Conservation (phyloP, 1,140 invertebrate species). For the Bombus huntii region DNA sequence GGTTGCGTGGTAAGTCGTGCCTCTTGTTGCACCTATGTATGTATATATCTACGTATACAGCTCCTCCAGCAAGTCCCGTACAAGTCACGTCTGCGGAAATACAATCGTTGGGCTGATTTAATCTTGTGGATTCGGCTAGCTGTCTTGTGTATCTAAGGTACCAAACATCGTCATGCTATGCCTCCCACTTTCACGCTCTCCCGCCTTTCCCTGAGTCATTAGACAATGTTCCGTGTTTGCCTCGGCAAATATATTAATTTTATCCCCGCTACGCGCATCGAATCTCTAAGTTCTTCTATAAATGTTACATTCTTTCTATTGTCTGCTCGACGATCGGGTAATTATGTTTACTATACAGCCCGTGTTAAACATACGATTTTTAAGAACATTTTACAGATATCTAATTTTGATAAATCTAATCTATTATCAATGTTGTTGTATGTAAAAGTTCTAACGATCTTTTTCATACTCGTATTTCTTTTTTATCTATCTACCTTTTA, state of each 20-base stretch:
- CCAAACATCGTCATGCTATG: slow-evolving; percentile 55
- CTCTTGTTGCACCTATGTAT: slow-evolving; percentile 47
- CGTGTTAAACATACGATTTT: no score
- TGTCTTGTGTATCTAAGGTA: slow-evolving; percentile 54
- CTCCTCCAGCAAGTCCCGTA: slow-evolving; percentile 55
- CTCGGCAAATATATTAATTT: slow-evolving; percentile 18
- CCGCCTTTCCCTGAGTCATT: slow-evolving; percentile 11
- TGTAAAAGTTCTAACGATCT: no score
- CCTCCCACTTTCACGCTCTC: slow-evolving; percentile 2
- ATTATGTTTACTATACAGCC: background rate
- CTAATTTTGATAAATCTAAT: no score
- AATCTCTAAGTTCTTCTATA: background rate
- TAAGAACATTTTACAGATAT: no score
- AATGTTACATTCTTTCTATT: background rate
- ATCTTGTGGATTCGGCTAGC: slow-evolving; percentile 60
- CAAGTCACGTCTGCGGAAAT: slow-evolving; percentile 74
- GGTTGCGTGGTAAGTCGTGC: slow-evolving; percentile 43
- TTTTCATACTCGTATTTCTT: no score
- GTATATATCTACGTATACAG: slow-evolving; percentile 26
- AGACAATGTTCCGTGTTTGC: background rate
- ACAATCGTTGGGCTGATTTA: slow-evolving; percentile 71
- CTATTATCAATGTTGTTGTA: no score
- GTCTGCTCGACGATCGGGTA: background rate
- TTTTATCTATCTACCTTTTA: no score
- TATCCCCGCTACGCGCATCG: background rate